Base-by-base conservation (phyloP, 2,113 vertebrate species). In the Microtus pennsylvanicus region DNA sequence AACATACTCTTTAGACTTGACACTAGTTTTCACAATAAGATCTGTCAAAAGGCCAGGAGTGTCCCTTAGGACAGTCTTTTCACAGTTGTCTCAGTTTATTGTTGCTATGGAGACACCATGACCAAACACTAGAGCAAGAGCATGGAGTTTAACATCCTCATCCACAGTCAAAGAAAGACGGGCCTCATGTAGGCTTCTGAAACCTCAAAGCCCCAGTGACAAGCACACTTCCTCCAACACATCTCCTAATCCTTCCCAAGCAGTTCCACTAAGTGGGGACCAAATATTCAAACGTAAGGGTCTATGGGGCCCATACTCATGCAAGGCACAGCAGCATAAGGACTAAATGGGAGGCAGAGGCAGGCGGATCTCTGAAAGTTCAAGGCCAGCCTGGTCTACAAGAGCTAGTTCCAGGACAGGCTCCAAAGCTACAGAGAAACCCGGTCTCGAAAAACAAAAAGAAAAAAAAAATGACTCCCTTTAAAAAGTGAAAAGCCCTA, bases 1-100 rank as follows among this genome's bases (percentile, higher is more conserved):
- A 93, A 94, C 89, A n/a, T 14, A 98, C 97, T 93, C 81, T 97
- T 97, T 98, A 97, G 96, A 98, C 96, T 92, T 98, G 97, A 98
- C 94, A 97, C 95, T 97, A 97, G 90, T 92, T 97, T 98, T 98
- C 97, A 99, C 98, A 98, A 98, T 98, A 97, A 98, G 97, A 98
- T 95, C 96, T 98, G 98, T 97, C 98, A 97, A 95, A 98, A 97
- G 92, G 97, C 98, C 10, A 98, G 95, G 47, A 95, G 94, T 93
- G 42, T 75, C 38, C 42, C 72, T 22, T 42, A 13, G 26, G 14
- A 76, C 16, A 45, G 13, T 28, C 75, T 47, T 77, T 47, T 47
- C 42, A 47, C 45, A 77, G 75, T 47, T 77, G 42, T 77, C 12
- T 77, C 30, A 30, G 24, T 47, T 7, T 77, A 47, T 47, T 47